phyloP scores from a whole-genome alignment of 2,113 vertebrate species.

The Nycticebus coucang region DNA sequence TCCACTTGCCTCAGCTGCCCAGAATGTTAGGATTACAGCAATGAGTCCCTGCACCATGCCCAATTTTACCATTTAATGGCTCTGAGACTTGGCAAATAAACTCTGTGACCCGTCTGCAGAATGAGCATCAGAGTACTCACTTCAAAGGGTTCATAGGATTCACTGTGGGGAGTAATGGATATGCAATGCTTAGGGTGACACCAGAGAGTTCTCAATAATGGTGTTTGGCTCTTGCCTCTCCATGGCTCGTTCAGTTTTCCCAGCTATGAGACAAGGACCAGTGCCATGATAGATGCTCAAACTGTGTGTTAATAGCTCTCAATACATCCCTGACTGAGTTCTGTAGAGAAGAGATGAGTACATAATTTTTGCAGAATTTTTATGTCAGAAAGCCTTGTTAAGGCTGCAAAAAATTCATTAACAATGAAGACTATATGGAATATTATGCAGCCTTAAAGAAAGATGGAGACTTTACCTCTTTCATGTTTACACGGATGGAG shows the following conservation, averaged over 20 bases:
- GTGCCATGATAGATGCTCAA: conserved; percentile 36
- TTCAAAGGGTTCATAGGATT: conserved; percentile 29
- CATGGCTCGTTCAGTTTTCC: conserved; percentile 40
- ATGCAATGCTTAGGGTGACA: neutral
- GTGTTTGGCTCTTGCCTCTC: conserved; percentile 11
- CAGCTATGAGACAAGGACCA: neutral
- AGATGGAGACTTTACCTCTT: too few species aligned
- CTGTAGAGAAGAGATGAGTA: neutral
- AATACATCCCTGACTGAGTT: conserved; percentile 36
- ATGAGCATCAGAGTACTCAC: neutral
- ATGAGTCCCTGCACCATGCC: neutral
- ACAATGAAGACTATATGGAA: conserved; percentile 39
- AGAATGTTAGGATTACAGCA: too few species aligned
- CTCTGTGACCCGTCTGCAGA: conserved; percentile 21
- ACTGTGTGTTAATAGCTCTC: conserved; percentile 14
- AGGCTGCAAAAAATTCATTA: conserved; percentile 45
- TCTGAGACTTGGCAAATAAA: conserved; percentile 29
- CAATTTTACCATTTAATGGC: conserved; percentile 9
- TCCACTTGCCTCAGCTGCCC: too few species aligned
- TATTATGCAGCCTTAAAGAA: too few species aligned
- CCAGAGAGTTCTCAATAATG: conserved; percentile 12
- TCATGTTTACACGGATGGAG: too few species aligned
- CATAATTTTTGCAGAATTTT: conserved; percentile 53
- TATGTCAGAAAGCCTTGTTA: conserved; percentile 20
- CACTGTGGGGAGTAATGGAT: neutral